Conservation (phyloP, 2,113 vertebrate species). For the Nothobranchius furzeri region DNA sequence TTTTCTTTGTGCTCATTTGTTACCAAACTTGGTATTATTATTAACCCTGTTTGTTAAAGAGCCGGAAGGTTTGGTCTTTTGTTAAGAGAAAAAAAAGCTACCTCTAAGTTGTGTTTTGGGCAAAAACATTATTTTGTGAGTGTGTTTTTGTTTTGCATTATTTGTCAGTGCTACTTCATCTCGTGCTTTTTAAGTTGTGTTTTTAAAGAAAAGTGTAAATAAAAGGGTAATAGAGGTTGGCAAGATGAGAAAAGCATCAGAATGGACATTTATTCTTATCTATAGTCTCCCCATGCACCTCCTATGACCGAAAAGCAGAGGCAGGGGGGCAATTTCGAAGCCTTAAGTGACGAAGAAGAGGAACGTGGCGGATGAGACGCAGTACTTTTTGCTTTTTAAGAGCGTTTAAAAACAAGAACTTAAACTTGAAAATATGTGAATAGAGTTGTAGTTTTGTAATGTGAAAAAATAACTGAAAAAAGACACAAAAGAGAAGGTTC, state of each 20-base stretch:
- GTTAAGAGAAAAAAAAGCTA: conserved; percentile 92
- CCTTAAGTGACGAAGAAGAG: conserved; percentile 76
- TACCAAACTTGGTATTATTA: conserved; percentile 89
- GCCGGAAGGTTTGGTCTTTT: conserved; percentile 75
- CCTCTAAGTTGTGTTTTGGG: conserved; percentile 87
- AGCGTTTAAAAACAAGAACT: conserved; percentile 76
- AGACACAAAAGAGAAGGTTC: conserved; percentile 50
- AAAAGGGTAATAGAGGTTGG: conserved; percentile 66
- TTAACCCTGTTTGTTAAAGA: conserved; percentile 77
- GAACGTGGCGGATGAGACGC: conserved; percentile 62
- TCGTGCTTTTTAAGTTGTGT: conserved; percentile 78
- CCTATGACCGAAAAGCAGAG: conserved; percentile 62
- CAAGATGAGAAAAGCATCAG: conserved; percentile 63
- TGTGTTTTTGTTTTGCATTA: conserved; percentile 75
- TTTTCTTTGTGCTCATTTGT: conserved; percentile 77
- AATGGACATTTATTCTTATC: conserved; percentile 65
- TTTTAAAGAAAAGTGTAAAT: conserved; percentile 76
- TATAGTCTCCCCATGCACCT: conserved; percentile 57
- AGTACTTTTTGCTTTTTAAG: conserved; percentile 78
- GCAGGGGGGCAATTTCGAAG: conserved; percentile 69
- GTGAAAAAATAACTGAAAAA: conserved; percentile 81
- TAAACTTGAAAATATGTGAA: conserved; percentile 90
- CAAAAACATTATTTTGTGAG: conserved; percentile 61
- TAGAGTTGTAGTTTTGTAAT: conserved; percentile 87
- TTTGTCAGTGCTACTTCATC: conserved; percentile 80